These are phyloP conservation scores for Prunella himalayana DNA, from an alignment of 2,113 vertebrate species.

Conservation along the genomic window DNA sequence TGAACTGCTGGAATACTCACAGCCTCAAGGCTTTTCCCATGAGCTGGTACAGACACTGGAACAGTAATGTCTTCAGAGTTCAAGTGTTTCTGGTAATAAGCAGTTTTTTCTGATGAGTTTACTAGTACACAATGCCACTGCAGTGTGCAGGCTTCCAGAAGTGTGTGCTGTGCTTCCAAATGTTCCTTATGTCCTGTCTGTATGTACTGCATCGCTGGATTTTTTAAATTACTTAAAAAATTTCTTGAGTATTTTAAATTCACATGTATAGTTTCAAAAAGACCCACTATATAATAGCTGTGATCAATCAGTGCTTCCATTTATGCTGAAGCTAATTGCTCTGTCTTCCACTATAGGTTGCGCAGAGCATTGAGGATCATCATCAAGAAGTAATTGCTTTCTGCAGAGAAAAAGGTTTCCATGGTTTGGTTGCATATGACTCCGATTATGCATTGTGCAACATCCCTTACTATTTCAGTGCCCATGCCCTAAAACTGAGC, in stretches of 20 bases:
- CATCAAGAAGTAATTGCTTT: conserved; percentile 96
- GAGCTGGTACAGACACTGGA: background rate
- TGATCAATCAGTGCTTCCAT: background rate
- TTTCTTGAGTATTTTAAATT: background rate
- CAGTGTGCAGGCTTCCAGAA: background rate
- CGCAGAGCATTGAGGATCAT: conserved; percentile 95
- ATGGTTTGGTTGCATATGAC: conserved; percentile 92
- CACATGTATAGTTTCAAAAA: background rate
- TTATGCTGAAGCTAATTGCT: conserved; percentile 30
- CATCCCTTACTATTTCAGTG: conserved; percentile 95
- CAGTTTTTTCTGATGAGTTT: background rate
- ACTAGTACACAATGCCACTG: background rate
- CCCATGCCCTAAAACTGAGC: conserved; percentile 95
- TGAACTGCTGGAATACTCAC: background rate
- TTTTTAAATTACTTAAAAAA: background rate
- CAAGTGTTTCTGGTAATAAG: background rate
- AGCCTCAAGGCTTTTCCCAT: background rate
- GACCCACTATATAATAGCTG: background rate
- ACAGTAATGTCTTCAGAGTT: background rate
- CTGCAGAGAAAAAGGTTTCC: conserved; percentile 91
- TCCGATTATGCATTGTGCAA: conserved; percentile 95
- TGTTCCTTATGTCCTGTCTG: accelerated
- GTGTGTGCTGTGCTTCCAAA: background rate
- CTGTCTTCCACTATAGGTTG: conserved; percentile 76
- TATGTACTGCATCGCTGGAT: background rate